phyloP scores from a whole-genome alignment of 2,888 invertebrate genomes.

The Ophion ellenae region DNA sequence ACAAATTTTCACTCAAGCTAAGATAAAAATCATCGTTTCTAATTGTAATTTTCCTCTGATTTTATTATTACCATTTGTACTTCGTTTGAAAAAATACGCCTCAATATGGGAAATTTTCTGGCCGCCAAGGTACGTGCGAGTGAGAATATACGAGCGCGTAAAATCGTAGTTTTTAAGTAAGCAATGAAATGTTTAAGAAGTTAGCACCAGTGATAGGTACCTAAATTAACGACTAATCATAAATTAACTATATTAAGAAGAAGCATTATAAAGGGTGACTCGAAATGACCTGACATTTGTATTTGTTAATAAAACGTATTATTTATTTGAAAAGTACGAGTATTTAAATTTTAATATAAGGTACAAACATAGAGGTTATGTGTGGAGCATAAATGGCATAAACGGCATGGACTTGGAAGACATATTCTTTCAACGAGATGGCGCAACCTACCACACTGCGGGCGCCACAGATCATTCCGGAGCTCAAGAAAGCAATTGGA shows the following conservation, averaged over 20 bases:
- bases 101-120: slow-evolving; percentile 19
- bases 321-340: too few relatives aligned
- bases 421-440: too few relatives aligned
- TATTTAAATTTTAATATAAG: too few relatives aligned
- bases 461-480: too few relatives aligned
- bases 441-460: too few relatives aligned
- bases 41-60: background rate
- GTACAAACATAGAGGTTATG: too few relatives aligned
- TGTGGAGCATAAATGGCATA: too few relatives aligned
- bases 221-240: slow-evolving; percentile 62
- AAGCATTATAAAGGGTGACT: background rate
- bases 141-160: slow-evolving; percentile 64
- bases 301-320: too few relatives aligned
- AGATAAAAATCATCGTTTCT: slow-evolving; percentile 12
- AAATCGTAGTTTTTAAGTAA: slow-evolving; percentile 64
- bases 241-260: slow-evolving; percentile 48
- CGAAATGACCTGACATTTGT: too few relatives aligned
- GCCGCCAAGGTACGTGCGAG: slow-evolving; percentile 40
- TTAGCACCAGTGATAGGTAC: slow-evolving; percentile 81
- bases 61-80: background rate
- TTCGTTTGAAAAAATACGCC: background rate
- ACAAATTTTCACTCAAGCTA: slow-evolving; percentile 6
- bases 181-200: slow-evolving; percentile 78
- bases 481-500: too few relatives aligned
- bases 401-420: too few relatives aligned